A percentile compares a stretch with the other conserved stretches of the same genome.
These are phyloP conservation scores for Chouioia cunea DNA, from an alignment of 2,888 invertebrate genomes.

Conservation along the genomic window DNA sequence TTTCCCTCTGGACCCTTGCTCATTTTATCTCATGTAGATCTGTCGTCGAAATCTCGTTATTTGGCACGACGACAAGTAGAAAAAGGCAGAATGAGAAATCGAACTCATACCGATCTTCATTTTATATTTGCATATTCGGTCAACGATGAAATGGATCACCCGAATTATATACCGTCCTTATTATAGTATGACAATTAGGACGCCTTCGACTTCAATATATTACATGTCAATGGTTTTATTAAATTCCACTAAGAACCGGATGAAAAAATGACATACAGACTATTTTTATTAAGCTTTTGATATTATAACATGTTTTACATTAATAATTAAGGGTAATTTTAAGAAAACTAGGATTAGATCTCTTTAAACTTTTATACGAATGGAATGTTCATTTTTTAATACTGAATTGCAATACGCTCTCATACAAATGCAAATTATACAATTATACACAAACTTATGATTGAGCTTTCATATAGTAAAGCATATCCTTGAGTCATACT, in stretches of 20 bases:
- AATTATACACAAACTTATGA: no score
- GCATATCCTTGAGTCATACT: no score
- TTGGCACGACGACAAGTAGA: conserved; percentile 17
- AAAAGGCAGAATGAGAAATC: not conserved
- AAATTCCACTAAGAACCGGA: not conserved
- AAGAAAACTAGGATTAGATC: no score
- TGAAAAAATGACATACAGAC: no score
- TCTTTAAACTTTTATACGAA: no score
- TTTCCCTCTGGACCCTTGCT: not conserved
- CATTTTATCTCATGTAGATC: conserved; percentile 26
- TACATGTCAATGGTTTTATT: conserved; percentile 43
- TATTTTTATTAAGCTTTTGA: no score
- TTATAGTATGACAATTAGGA: conserved; percentile 45
- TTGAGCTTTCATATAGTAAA: no score
- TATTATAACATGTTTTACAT: no score
- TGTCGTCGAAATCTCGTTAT: conserved; percentile 36
- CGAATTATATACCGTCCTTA: conserved; percentile 23
- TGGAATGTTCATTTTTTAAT: no score
- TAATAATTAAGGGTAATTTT: no score
- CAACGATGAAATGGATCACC: conserved; percentile 40
- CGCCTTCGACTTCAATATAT: conserved; percentile 34
- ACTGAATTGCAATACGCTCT: no score
- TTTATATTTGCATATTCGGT: conserved; percentile 42
- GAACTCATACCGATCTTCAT: conserved; percentile 36
- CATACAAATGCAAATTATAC: no score